phyloP scores from a whole-genome alignment of 2,113 vertebrate species.

The Corythaeola cristata region DNA sequence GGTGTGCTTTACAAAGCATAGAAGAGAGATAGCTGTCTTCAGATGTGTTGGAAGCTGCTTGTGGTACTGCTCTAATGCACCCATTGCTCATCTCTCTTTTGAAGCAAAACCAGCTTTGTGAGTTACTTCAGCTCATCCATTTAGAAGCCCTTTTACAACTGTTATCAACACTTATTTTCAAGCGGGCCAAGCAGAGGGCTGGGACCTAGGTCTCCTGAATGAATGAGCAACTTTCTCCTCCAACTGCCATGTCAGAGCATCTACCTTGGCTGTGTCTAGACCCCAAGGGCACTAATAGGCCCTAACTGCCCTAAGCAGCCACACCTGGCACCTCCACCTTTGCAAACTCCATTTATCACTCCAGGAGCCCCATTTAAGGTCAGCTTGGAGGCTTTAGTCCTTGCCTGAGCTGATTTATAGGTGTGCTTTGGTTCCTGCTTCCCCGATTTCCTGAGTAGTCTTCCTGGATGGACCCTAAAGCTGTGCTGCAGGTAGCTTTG shows the following conservation, averaged over 20 bases:
- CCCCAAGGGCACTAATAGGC: background rate
- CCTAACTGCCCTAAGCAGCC: background rate
- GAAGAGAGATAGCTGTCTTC: background rate
- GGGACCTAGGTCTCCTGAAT: background rate
- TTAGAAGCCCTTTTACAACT: background rate
- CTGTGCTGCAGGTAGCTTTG: background rate
- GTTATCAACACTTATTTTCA: background rate
- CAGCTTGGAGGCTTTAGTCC: fast-evolving
- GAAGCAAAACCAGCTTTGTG: background rate
- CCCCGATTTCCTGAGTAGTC: fast-evolving
- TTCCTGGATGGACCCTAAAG: background rate
- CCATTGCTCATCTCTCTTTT: background rate
- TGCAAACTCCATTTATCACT: background rate
- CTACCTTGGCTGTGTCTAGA: background rate
- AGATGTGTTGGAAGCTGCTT: background rate
- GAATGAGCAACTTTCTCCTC: fast-evolving
- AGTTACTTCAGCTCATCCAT: background rate
- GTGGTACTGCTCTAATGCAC: background rate
- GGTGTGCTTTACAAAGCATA: background rate
- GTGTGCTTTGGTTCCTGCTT: background rate
- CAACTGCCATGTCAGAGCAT: background rate
- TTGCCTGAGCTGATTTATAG: fast-evolving
- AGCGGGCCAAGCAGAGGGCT: background rate
- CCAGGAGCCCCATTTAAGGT: background rate
- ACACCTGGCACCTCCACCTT: background rate